phyloP scores from a whole-genome alignment of 2,797 vertebrate species.

The Esox masquinongy region DNA sequence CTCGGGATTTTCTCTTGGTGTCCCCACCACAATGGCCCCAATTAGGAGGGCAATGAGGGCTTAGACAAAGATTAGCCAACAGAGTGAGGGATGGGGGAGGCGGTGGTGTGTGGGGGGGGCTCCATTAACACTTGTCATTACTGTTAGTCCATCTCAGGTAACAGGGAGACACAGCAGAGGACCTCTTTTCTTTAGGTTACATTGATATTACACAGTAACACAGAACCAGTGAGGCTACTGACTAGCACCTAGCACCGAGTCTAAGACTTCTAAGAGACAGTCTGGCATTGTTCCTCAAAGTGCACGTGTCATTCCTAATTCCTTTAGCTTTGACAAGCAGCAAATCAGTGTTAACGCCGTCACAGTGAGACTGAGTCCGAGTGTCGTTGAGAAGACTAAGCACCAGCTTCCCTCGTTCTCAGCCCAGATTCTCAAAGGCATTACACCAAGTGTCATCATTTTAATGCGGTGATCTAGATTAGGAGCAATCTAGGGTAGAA shows the following conservation, averaged over 20 bases:
- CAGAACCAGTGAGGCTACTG: constrained; percentile 13
- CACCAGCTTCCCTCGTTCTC: constrained; percentile 51
- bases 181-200: constrained; percentile 32
- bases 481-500: constrained; percentile 51
- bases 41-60: constrained; percentile 36
- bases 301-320: constrained; percentile 73
- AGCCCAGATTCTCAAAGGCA: constrained; percentile 67
- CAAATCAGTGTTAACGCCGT: constrained; percentile 58
- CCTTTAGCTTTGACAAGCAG: constrained; percentile 66
- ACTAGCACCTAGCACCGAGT: neutral
- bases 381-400: constrained; percentile 50
- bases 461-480: constrained; percentile 68
- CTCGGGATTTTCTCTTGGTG: neutral
- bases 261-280: constrained; percentile 59
- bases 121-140: neutral
- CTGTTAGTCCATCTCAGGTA: neutral
- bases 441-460: constrained; percentile 65
- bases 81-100: neutral
- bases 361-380: constrained; percentile 49
- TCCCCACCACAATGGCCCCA: neutral
- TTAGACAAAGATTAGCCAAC: constrained; percentile 33
- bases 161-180: neutral
- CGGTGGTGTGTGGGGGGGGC: neutral
- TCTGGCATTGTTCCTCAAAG: constrained; percentile 70
- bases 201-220: neutral